Evolutionary conservation across 1,140 invertebrate species (phyloP).

Genomic region (Hypothenemus hampei): DNA sequence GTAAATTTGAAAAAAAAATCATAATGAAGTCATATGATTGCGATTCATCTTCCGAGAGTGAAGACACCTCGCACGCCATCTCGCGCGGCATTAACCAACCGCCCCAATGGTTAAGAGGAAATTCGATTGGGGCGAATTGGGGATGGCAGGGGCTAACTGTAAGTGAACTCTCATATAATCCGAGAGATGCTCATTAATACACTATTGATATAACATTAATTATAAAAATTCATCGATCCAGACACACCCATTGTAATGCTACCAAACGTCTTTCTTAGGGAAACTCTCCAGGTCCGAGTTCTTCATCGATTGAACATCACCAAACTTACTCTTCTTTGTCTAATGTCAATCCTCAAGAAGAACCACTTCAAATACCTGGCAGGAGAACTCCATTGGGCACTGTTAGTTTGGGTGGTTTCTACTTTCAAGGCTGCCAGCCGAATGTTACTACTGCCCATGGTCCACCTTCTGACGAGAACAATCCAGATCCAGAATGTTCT

Average conservation of each 20-base stretch:
- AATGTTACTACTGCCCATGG: conserved; percentile 46
- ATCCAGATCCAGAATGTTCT: conserved; percentile 59
- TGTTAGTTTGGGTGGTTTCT: conserved; percentile 77
- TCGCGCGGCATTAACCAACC: conserved; percentile 38
- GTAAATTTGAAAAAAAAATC: conserved; percentile 15
- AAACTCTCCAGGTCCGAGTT: conserved; percentile 40
- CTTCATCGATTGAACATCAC: conserved; percentile 39
- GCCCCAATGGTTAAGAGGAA: conserved; percentile 38
- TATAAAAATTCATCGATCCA: not conserved
- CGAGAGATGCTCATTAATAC: not conserved
- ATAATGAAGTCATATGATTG: conserved; percentile 46
- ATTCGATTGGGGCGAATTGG: conserved; percentile 35
- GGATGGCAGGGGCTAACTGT: conserved; percentile 41
- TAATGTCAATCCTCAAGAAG: conserved; percentile 47
- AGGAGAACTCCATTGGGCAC: conserved; percentile 72
- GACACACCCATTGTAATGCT: not conserved
- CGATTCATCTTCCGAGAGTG: conserved; percentile 45
- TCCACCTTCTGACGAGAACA: conserved; percentile 71
- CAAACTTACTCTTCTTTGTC: conserved; percentile 33
- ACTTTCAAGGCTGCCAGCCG: conserved; percentile 55
- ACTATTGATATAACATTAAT: not conserved
- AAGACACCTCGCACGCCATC: conserved; percentile 43
- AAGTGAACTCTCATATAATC: conserved; percentile 28
- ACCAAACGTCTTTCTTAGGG: conserved; percentile 15
- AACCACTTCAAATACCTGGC: conserved; percentile 61